Conservation (phyloP, 2,888 invertebrate species). For the Sarcophaga rosellei region DNA sequence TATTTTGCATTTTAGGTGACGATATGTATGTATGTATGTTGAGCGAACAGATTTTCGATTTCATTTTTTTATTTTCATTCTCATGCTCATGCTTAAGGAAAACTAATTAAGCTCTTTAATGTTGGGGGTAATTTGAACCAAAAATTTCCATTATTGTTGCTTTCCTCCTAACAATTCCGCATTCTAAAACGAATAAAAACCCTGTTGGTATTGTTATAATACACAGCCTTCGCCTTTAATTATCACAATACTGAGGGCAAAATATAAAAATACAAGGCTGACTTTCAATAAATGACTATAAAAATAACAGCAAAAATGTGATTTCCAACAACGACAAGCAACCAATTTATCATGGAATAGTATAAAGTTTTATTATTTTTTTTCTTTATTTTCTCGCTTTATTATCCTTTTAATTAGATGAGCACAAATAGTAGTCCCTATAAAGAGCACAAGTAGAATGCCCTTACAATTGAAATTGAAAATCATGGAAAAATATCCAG, state of each 20-base stretch:
- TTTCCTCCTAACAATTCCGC: too few species aligned
- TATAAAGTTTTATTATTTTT: constrained; percentile 12
- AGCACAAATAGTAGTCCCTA: background rate
- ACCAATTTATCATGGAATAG: background rate
- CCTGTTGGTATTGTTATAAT: background rate
- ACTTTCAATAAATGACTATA: background rate
- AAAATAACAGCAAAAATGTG: background rate
- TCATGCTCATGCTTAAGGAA: background rate
- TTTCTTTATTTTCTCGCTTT: background rate
- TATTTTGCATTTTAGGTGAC: too few species aligned
- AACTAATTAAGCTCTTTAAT: constrained; percentile 49
- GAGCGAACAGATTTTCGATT: too few species aligned
- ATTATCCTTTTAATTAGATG: constrained; percentile 28
- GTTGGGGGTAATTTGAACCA: background rate
- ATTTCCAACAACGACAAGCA: background rate
- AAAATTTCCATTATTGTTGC: background rate
- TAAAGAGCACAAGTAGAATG: background rate
- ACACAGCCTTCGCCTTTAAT: constrained; percentile 31
- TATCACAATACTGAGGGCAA: background rate
- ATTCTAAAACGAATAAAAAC: background rate
- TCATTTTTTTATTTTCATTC: too few species aligned
- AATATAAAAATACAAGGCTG: background rate
- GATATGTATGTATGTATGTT: too few species aligned
- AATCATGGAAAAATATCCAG: too few species aligned
- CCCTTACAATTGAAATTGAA: too few species aligned